These are phyloP conservation scores for Crocallis elinguaria DNA, from an alignment of 2,888 invertebrate genomes.

Conservation along the genomic window DNA sequence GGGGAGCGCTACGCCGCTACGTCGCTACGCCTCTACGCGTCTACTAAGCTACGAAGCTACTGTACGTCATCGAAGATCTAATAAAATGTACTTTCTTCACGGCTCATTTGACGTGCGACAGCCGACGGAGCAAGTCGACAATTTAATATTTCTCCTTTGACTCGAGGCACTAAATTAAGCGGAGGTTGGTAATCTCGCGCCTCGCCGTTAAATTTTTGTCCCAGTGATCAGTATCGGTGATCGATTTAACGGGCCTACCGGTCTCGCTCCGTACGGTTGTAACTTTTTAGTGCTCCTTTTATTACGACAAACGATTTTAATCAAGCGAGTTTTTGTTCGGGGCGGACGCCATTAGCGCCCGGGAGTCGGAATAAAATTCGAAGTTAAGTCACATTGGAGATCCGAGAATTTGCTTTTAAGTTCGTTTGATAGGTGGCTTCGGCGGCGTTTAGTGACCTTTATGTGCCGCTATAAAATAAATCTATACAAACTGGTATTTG, in stretches of 20 bases:
- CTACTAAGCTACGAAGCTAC: conserved; percentile 8
- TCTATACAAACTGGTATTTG: conserved; percentile 40
- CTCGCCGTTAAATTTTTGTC: conserved; percentile 76
- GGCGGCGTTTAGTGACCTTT: conserved; percentile 42
- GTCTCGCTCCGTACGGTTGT: conserved; percentile 70
- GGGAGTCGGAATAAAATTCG: conserved; percentile 72
- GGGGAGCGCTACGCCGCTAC: conserved; percentile 22
- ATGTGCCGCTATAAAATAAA: conserved; percentile 39
- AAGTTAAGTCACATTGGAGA: conserved; percentile 73
- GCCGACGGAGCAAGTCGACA: conserved; percentile 37
- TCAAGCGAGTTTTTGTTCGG: conserved; percentile 82
- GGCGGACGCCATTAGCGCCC: conserved; percentile 76
- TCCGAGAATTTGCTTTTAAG: conserved; percentile 76
- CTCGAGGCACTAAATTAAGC: conserved; percentile 64
- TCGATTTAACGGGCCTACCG: conserved; percentile 82
- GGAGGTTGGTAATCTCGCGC: conserved; percentile 47
- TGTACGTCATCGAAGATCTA: conserved; percentile 44
- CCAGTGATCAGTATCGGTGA: conserved; percentile 77
- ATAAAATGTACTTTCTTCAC: conserved; percentile 70
- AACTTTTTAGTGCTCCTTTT: conserved; percentile 83
- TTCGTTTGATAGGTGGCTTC: conserved; percentile 70
- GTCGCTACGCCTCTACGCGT: conserved; percentile 5
- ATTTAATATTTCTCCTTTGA: conserved; percentile 68
- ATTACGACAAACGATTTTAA: conserved; percentile 85
- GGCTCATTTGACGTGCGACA: conserved; percentile 65